These are phyloP conservation scores for Tipula vernalis DNA, from an alignment of 2,888 invertebrate genomes.

Conservation along the genomic window DNA sequence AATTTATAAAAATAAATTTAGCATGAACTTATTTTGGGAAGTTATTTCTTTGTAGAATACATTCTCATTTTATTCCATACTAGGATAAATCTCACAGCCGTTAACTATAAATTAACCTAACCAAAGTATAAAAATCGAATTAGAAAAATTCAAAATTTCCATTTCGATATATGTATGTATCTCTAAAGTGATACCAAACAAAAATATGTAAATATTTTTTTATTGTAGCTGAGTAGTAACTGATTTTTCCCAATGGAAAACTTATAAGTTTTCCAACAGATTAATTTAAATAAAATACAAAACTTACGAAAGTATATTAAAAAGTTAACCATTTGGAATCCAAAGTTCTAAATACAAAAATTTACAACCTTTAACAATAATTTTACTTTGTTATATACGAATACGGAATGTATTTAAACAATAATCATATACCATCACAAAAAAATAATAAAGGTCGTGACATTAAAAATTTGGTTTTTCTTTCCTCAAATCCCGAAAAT, in stretches of 20 bases:
- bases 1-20: too few relatives aligned
- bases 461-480: not conserved
- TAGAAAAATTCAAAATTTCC: not conserved
- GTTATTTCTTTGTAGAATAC: too few relatives aligned
- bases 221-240: not conserved
- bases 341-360: not conserved
- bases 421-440: not conserved
- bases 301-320: not conserved
- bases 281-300: not conserved
- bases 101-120: too few relatives aligned
- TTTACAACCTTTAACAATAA: not conserved
- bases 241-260: not conserved
- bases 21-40: too few relatives aligned
- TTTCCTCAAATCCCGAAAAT: not conserved
- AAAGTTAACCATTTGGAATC: not conserved
- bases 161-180: not conserved
- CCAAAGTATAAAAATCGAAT: too few relatives aligned
- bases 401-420: not conserved
- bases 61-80: too few relatives aligned
- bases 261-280: not conserved
- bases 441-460: not conserved
- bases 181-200: not conserved
- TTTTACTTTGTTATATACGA: not conserved
- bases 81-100: not conserved
- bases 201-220: not conserved